Evolutionary conservation across 2,113 vertebrate genomes (phyloP).

Genomic region (Bagarius yarrelli): DNA sequence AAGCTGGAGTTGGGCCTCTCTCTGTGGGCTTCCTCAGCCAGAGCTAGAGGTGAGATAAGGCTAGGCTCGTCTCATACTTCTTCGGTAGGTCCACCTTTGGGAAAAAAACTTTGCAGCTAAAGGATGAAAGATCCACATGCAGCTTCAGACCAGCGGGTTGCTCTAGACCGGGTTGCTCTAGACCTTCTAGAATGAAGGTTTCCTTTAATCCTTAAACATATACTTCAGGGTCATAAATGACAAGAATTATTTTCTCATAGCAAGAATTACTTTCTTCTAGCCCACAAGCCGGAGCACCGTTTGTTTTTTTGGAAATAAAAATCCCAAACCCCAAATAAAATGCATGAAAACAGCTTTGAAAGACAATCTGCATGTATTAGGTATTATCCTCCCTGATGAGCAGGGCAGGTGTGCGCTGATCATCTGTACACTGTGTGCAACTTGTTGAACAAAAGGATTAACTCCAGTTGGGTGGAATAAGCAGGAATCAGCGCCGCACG

Average conservation of each 20-base stretch:
- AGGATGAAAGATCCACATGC: too few relatives aligned
- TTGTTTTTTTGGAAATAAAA: background rate
- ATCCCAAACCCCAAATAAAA: background rate
- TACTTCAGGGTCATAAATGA: background rate
- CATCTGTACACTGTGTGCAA: constrained; percentile 2
- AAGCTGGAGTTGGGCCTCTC: too few relatives aligned
- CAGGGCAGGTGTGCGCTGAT: constrained; percentile 12
- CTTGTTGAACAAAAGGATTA: constrained; percentile 32
- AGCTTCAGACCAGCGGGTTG: too few relatives aligned
- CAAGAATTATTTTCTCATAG: background rate
- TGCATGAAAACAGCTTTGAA: background rate
- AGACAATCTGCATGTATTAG: constrained; percentile 4
- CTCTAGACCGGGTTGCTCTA: too few relatives aligned
- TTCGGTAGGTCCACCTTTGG: too few relatives aligned
- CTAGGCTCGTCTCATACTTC: too few relatives aligned
- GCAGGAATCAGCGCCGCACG: constrained; percentile 48
- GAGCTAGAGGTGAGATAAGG: too few relatives aligned
- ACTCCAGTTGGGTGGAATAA: constrained; percentile 58
- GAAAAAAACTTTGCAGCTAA: too few relatives aligned
- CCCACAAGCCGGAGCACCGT: background rate
- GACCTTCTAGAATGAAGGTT: background rate
- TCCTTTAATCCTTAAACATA: background rate
- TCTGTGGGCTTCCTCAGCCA: too few relatives aligned
- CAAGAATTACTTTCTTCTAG: background rate
- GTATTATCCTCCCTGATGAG: constrained; percentile 6